Evolutionary conservation across 2,113 vertebrate species (phyloP), one percentile per base, ranked within the genome.

Genomic region (Tychaedon coryphoeus): DNA sequence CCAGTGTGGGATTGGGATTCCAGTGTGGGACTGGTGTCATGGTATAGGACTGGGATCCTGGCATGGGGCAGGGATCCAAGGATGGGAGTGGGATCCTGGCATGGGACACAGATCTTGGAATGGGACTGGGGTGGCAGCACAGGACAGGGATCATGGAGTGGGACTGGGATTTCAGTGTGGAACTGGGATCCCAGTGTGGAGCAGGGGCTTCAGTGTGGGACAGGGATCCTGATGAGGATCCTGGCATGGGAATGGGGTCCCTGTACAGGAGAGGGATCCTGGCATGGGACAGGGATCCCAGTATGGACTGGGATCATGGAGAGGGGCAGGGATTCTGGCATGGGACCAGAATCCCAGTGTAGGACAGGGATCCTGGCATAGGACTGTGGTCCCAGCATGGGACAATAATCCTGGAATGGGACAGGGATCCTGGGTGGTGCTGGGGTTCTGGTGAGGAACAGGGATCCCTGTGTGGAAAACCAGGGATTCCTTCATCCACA

Each of bases 231-330:
- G 14, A n/a, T 25, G 45, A 11, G 5, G 20, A 22, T 69, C 36
- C 10, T 4, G 3, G 4, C 0, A 8, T 50, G 22, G 42, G 19
- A 40, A 0, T 0, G 11, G 15, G 17, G 2, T 28, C 8, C 43
- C 43, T 13, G 22, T 18, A n/a, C 7, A 12, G 62, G 31, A n/a
- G 20, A 9, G n/a, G n/a, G 18, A 34, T 61, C 12, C 7, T 10
- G 9, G 17, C 1, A 17, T 26, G 8, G 36, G 9, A 24, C 7
- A 5, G 5, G 8, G 25, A 6, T 65, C 24, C 42, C 0, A 0
- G 1, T 0, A 8, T 43, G 23, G 12, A 29, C 12, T 2, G 19
- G 19, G 8, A 5, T 62, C 29, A 3, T 2, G 5, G 9, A 0
- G 2, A 24, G 10, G 20, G 15, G 14, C 14, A 2, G 12, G 17